Percentiles rank a stretch among this genome's conserved stretches.
Conservation (phyloP, 37 sponge, comb jelly and placozoan species). For the Spongia lamella region DNA sequence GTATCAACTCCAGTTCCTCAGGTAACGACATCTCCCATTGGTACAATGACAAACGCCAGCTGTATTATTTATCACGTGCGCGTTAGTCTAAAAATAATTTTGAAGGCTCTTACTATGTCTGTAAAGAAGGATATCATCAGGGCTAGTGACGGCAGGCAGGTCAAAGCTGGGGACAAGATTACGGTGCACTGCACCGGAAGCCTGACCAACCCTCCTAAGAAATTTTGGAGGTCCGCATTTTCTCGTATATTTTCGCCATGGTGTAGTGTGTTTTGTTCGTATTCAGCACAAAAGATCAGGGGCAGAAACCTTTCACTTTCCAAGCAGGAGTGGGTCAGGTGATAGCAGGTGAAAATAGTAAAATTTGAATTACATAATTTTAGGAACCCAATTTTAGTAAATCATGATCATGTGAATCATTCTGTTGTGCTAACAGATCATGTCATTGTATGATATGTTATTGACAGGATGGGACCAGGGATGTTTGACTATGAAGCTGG, state of each 20-base stretch:
- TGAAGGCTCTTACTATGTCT: neutral
- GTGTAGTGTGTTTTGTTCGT: neutral
- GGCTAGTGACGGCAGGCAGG: slow-evolving; percentile 12
- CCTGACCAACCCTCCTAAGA: slow-evolving; percentile 44
- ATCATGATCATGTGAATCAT: too few species aligned
- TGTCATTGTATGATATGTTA: neutral
- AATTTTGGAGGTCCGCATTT: slow-evolving; percentile 80
- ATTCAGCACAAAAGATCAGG: slow-evolving; percentile 69
- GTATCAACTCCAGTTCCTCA: too few species aligned
- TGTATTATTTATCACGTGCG: too few species aligned
- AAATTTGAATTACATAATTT: neutral
- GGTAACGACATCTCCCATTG: too few species aligned
- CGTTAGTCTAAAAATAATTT: neutral
- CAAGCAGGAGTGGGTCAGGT: slow-evolving; percentile 81
- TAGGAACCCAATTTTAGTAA: too few species aligned
- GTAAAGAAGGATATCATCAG: slow-evolving; percentile 43
- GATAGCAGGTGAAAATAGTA: slow-evolving; percentile 28
- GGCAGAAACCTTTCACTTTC: slow-evolving; percentile 73
- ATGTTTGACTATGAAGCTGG: slow-evolving; percentile 70
- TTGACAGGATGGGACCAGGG: slow-evolving; percentile 87
- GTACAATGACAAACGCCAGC: too few species aligned
- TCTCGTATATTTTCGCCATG: neutral
- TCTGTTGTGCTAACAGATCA: too few species aligned
- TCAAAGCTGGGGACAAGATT: slow-evolving; percentile 32
- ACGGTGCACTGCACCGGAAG: slow-evolving; percentile 80